phyloP scores from a whole-genome alignment of 2,888 invertebrate genomes.

The Melikaiella ostensackeni region DNA sequence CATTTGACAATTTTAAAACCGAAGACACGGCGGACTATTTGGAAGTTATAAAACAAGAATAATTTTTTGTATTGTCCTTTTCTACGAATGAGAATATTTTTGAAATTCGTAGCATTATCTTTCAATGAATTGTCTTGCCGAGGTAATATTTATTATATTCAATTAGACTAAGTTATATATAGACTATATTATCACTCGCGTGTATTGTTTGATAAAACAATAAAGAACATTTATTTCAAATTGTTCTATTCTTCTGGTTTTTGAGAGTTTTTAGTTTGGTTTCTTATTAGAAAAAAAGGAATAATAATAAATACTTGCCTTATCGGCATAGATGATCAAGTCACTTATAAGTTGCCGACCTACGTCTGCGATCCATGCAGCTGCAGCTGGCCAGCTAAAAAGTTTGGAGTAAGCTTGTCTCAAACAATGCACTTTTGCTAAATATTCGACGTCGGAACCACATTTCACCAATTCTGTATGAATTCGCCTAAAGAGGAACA shows the following conservation, averaged over 20 bases:
- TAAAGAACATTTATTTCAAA: not conserved
- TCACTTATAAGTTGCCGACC: constrained; percentile 94
- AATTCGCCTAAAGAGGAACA: constrained; percentile 79
- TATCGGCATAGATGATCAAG: constrained; percentile 91
- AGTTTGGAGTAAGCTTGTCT: constrained; percentile 91
- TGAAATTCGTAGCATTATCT: not conserved
- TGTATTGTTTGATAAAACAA: not conserved
- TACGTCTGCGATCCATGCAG: constrained; percentile 91
- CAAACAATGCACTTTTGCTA: constrained; percentile 96
- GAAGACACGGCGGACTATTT: not conserved
- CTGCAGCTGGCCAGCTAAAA: constrained; percentile 84
- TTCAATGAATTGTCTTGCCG: not conserved
- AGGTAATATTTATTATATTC: not conserved
- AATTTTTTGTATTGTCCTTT: not conserved
- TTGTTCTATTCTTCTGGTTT: not conserved
- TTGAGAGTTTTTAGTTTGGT: too few relatives aligned
- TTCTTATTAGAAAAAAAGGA: too few relatives aligned
- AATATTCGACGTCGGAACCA: constrained; percentile 93
- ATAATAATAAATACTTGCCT: constrained; percentile 78
- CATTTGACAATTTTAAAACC: not conserved
- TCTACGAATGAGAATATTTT: not conserved
- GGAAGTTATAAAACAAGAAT: not conserved
- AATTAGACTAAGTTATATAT: not conserved
- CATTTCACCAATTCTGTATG: constrained; percentile 94
- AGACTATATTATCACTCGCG: not conserved